Conservation (phyloP, 2,888 invertebrate species). For the Meliscaeva auricollis region DNA sequence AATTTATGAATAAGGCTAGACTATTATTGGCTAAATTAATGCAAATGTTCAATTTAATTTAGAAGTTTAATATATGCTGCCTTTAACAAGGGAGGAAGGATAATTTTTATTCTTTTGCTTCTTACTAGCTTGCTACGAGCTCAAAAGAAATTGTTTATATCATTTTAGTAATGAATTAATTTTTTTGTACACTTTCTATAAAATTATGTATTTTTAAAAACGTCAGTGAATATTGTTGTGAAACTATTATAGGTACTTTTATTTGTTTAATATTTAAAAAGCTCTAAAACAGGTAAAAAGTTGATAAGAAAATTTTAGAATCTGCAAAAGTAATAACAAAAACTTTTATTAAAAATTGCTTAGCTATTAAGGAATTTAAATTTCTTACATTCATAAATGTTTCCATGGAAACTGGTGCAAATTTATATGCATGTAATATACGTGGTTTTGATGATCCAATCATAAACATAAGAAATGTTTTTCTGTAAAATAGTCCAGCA, state of each 20-base stretch:
- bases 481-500: slow-evolving; percentile 78
- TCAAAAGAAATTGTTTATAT: no score
- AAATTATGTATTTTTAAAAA: no score
- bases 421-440: slow-evolving; percentile 77
- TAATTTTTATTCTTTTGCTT: no score
- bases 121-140: no score
- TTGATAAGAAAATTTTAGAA: slow-evolving; percentile 79
- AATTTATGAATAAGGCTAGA: not conserved
- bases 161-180: no score
- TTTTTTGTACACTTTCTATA: no score
- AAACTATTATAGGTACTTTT: no score
- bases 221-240: no score
- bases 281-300: slow-evolving; percentile 79
- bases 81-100: no score
- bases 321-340: slow-evolving; percentile 74
- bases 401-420: slow-evolving; percentile 78
- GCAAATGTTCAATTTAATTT: no score
- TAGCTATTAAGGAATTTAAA: slow-evolving; percentile 56
- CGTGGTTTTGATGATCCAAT: slow-evolving; percentile 77
- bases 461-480: slow-evolving; percentile 79
- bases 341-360: slow-evolving; percentile 75
- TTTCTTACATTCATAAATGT: slow-evolving; percentile 73
- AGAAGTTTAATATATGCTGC: no score
- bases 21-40: no score
- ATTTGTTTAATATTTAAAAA: slow-evolving; percentile 27